Evolutionary conservation across 35 echinoderm and acorn worm genomes (phyloP).

Genomic region (Heliocidaris tuberculata): DNA sequence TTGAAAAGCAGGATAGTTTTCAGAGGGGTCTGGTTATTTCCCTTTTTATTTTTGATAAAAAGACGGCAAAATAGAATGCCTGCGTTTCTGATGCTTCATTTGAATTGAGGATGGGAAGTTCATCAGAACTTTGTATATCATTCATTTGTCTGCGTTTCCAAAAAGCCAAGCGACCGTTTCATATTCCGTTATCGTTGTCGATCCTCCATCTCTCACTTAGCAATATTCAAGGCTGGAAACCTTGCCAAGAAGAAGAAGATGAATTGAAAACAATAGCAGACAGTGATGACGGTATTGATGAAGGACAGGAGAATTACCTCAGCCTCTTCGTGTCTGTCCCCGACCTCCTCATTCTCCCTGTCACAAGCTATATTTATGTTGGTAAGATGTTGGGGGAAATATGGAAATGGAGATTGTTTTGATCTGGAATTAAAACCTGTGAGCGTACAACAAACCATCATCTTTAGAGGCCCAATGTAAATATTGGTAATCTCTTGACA

Average conservation of each 20-base stretch:
- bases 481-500: constrained; percentile 21
- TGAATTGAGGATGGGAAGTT: too few species aligned
- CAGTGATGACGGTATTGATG: constrained; percentile 15
- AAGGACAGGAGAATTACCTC: constrained; percentile 15
- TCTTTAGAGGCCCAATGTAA: constrained; percentile 17
- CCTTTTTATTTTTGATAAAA: neutral
- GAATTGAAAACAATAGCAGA: constrained; percentile 11
- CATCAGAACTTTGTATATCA: neutral
- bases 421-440: constrained; percentile 28
- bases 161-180: neutral
- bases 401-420: constrained; percentile 35
- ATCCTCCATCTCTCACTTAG: neutral
- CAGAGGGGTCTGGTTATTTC: neutral
- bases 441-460: constrained; percentile 13
- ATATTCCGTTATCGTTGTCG: neutral
- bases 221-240: neutral
- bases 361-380: neutral
- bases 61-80: neutral
- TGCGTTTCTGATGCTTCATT: neutral
- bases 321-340: neutral
- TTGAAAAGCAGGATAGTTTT: too few species aligned
- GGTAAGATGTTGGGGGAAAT: constrained; percentile 9
- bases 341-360: neutral
- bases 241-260: neutral
- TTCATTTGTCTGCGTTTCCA: neutral